Evolutionary conservation across 2,888 invertebrate genomes (phyloP).

Genomic region (Amiota communis): DNA sequence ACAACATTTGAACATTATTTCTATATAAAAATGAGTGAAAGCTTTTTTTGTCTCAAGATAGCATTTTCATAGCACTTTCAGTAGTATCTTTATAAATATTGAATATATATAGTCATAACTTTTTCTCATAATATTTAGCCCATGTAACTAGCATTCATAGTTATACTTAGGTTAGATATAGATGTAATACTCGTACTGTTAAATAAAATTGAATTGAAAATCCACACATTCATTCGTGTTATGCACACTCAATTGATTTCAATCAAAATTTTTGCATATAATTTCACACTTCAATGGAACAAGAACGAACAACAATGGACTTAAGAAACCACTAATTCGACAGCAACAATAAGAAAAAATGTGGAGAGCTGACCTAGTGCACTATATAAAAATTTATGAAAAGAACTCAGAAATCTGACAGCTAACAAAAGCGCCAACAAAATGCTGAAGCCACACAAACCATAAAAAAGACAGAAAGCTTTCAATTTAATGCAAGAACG

Average conservation of each 20-base stretch:
- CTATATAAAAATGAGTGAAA: too few species aligned
- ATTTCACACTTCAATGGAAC: constrained; percentile 9
- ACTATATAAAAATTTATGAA: constrained; percentile 20
- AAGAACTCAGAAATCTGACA: constrained; percentile 19
- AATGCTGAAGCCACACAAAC: background rate
- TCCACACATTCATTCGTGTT: background rate
- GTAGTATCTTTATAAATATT: too few species aligned
- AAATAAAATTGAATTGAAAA: too few species aligned
- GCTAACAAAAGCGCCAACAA: constrained; percentile 22
- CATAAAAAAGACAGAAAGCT: background rate
- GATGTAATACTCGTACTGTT: too few species aligned
- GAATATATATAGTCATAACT: too few species aligned
- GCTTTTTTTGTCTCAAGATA: too few species aligned
- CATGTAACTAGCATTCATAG: too few species aligned
- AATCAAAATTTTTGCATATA: constrained; percentile 19
- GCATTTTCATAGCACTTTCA: too few species aligned
- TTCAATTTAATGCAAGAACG: background rate
- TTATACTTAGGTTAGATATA: too few species aligned
- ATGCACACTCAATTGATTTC: constrained; percentile 17
- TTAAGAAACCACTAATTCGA: background rate
- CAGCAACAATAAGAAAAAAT: background rate
- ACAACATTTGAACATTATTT: too few species aligned
- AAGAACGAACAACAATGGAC: constrained; percentile 3
- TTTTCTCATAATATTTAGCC: too few species aligned
- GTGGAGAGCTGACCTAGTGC: constrained; percentile 15